phyloP scores from a whole-genome alignment of 2,888 invertebrate genomes.

The Melitaea athalia region DNA sequence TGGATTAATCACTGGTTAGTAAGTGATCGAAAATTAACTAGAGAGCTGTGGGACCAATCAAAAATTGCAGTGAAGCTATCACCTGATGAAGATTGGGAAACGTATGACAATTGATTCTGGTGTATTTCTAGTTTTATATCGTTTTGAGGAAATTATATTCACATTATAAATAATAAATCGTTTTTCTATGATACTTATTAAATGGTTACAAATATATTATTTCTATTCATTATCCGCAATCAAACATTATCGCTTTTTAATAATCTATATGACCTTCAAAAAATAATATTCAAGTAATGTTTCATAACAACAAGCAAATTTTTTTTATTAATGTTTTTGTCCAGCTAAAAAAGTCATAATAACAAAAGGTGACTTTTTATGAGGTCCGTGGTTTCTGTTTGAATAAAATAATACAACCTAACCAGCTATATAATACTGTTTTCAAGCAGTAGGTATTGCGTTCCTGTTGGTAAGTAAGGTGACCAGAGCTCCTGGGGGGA shows the following conservation, averaged over 20 bases:
- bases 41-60: conserved; percentile 60
- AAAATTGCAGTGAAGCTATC: conserved; percentile 62
- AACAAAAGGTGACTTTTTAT: too few species aligned
- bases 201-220: not conserved
- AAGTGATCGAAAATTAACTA: conserved; percentile 51
- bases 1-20: conserved; percentile 65
- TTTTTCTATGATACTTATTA: not conserved
- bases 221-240: not conserved
- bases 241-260: not conserved
- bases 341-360: too few species aligned
- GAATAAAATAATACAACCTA: too few species aligned
- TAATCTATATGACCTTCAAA: not conserved
- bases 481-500: too few species aligned
- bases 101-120: conserved; percentile 7
- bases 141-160: not conserved
- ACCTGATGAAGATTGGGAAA: conserved; percentile 62
- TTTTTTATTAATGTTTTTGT: not conserved
- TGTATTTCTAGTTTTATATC: not conserved
- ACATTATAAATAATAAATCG: not conserved
- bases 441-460: too few species aligned
- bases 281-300: not conserved
- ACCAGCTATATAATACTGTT: too few species aligned
- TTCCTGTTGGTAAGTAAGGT: too few species aligned
- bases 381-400: too few species aligned
- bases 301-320: not conserved